Evolutionary conservation across 2,888 invertebrate genomes (phyloP), one percentile per base, ranked within the genome.

Genomic region (Hypena proboscidalis): DNA sequence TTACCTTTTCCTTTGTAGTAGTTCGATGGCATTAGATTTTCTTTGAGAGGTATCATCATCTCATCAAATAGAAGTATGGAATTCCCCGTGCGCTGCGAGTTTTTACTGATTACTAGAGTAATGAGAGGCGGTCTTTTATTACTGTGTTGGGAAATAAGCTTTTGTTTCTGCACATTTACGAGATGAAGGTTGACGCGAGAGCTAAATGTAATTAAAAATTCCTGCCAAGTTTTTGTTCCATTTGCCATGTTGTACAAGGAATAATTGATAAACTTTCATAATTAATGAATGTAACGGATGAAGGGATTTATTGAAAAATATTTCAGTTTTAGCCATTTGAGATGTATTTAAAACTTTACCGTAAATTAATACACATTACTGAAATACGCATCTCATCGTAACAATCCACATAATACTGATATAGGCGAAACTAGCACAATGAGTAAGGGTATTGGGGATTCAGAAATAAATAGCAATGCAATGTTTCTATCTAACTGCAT

Each of bases 101-200:
- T 79, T 80, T 76, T 74, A 72, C 76, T 78, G 74, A 81, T 81
- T 81, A 76, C 68, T 54, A 44, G 57, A 66, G 73, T 74, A 75
- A 79, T 77, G 67, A 70, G 66, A 47, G 51, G 58, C 55, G 58
- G 50, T 61, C 53, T 72, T 82, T 82, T 78, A 83, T 77, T 70
- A 72, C 54, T 60, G 71, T 68, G 74, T 59, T 55, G 70, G 74
- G 79, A 79, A 77, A 77, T 73, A 74, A 67, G 74, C 70, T 72
- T 77, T 76, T 76, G 75, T 78, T 73, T 68, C 57, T 62, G 56
- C 69, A 72, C 71, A 72, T 77, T 76, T 61, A 68, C 70, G 67
- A 62, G 70, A 74, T 68, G 68, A 57, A 71, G 67, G 74, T 70
- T 66, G 71, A 76, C 63, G 67, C 41, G 60, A 56, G 60, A 57